phyloP scores from a whole-genome alignment of 2,888 invertebrate species.

The Andrena haemorrhoa region DNA sequence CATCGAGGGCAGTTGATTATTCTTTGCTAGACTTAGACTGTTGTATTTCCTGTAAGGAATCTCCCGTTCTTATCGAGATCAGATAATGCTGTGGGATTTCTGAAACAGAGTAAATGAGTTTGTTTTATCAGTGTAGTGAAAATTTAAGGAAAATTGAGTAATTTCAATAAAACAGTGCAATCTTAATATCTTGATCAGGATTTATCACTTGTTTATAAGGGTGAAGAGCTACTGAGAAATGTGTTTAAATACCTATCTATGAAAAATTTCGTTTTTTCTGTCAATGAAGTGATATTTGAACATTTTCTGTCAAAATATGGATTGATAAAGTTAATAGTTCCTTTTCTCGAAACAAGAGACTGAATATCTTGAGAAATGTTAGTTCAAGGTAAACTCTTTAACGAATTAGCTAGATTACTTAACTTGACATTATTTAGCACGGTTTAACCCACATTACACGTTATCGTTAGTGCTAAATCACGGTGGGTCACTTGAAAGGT shows the following conservation, averaged over 20 bases:
- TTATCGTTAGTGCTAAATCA: conserved; percentile 17
- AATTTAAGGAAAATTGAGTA: background rate
- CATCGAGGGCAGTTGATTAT: too few relatives aligned
- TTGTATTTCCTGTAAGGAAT: background rate
- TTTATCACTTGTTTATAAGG: too few relatives aligned
- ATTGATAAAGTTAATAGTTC: too few relatives aligned
- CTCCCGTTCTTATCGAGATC: background rate
- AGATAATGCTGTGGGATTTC: background rate
- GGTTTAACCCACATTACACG: background rate
- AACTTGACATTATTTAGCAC: background rate
- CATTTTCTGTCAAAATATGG: too few relatives aligned
- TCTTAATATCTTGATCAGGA: too few relatives aligned
- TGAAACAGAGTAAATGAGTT: background rate
- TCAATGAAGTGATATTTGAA: too few relatives aligned
- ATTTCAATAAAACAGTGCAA: background rate
- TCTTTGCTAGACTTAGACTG: background rate
- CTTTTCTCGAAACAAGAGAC: too few relatives aligned
- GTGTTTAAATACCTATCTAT: too few relatives aligned
- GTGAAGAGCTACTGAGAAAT: too few relatives aligned
- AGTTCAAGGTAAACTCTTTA: background rate
- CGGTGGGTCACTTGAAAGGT: conserved; percentile 27
- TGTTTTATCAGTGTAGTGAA: background rate
- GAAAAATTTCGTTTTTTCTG: too few relatives aligned
- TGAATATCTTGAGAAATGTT: too few relatives aligned
- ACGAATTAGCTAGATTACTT: background rate